Evolutionary conservation across 2,113 vertebrate genomes (phyloP), one percentile per base, ranked within the genome.

Genomic region (Cyanoliseus patagonus): DNA sequence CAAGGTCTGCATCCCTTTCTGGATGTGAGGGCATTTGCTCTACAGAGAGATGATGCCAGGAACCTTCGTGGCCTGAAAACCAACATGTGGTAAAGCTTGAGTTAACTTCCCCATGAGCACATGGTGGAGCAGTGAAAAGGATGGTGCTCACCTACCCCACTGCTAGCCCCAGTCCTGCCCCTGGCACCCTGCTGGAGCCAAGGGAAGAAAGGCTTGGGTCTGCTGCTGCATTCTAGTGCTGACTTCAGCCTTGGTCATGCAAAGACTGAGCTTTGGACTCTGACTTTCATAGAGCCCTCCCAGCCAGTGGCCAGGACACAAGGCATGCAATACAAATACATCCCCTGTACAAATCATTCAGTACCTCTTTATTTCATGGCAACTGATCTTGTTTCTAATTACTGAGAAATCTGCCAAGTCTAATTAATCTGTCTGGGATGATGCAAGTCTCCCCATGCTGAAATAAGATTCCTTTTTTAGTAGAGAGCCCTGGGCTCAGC

Each of bases 371-470:
- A 9, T 80, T 95, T 92, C 85, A 81, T 5, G 51, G 79, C 64
- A 90, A 25, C 23, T 28, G 59, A 52, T 88, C 72, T 86, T 0
- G 0, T 88, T 88, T 74, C 73, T 61, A 92, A 2, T 49, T 53
- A 52, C 59, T 33, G 49, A 94, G 83, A 83, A 83, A 86, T 35
- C 59, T 86, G 80, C 86, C 92, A 86, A 81, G 68, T 10, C 64
- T 83, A 86, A 94, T 93, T 83, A 90, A 90, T 83, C 72, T 92
- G 72, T 86, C 79, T 90, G 80, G n/a, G 61, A 83, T 53, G 53
- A 62, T n/a, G 85, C 72, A 93, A 57, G 28, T 67, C 88, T 86
- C 31, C n/a, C 19, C 44, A 27, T 44, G 59, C 17, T 93, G 94
- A 92, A 88, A 78, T 55, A 68, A 83, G 51, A 61, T 8, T 88